Evolutionary conservation across 2,113 vertebrate species (phyloP).

Genomic region (Hippolais icterina): DNA sequence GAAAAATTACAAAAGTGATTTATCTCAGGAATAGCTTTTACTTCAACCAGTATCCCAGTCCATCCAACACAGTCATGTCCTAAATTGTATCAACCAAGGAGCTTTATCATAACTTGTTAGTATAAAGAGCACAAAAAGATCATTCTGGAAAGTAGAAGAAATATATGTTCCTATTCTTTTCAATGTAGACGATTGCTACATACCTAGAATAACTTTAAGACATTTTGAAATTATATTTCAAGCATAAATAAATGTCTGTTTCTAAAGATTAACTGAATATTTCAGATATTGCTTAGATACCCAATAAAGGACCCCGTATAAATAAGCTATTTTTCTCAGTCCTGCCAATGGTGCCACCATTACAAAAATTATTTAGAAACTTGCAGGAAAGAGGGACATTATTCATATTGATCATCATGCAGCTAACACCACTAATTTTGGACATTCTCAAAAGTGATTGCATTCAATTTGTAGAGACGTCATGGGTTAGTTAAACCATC

Average conservation of each 20-base stretch:
- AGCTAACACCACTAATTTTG: not conserved
- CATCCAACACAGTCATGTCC: accelerated
- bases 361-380: not conserved
- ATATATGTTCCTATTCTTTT: not conserved
- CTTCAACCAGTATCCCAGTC: not conserved
- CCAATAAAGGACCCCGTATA: not conserved
- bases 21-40: not conserved
- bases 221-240: not conserved
- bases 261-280: not conserved
- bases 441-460: not conserved
- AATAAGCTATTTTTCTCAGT: not conserved
- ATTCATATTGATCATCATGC: not conserved
- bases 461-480: not conserved
- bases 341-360: not conserved
- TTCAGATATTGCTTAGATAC: not conserved
- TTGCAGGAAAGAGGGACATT: not conserved
- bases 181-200: not conserved
- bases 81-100: not conserved
- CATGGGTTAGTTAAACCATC: not conserved
- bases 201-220: not conserved
- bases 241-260: not conserved
- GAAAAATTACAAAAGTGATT: not conserved
- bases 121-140: not conserved
- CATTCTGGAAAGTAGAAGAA: not conserved
- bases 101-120: not conserved